A percentile compares a stretch with the other conserved stretches of the same genome.
Evolutionary conservation across 2,888 invertebrate genomes (phyloP).

Genomic region (Harpalus rufipes): DNA sequence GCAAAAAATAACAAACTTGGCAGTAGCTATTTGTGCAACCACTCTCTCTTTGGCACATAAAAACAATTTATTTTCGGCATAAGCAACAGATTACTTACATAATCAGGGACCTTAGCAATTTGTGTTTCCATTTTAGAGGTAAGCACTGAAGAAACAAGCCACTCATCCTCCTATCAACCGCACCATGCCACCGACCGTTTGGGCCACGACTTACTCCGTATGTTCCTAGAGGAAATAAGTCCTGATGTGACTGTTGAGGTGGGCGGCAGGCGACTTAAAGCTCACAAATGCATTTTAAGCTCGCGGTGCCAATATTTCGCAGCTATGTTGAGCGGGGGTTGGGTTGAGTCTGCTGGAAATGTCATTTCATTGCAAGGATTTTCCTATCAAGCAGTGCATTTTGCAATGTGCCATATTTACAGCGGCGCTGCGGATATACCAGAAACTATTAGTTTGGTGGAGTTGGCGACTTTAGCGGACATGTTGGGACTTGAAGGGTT

Average conservation of each 20-base stretch:
- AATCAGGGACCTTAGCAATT: not conserved
- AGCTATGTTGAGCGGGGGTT: conserved; percentile 92
- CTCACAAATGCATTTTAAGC: conserved; percentile 94
- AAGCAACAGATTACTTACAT: no score
- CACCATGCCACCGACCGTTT: conserved; percentile 79
- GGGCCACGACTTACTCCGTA: conserved; percentile 91
- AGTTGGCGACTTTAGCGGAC: conserved; percentile 92
- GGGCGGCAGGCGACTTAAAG: conserved; percentile 89
- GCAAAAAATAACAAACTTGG: no score
- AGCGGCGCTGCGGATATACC: conserved; percentile 95
- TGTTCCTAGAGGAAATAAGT: conserved; percentile 95
- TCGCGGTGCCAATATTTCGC: conserved; percentile 96
- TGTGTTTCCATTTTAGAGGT: conserved; percentile 69
- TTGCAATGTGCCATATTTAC: conserved; percentile 95
- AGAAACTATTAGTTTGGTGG: conserved; percentile 90
- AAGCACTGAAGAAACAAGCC: conserved; percentile 78
- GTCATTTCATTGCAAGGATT: conserved; percentile 92
- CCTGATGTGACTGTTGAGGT: conserved; percentile 93
- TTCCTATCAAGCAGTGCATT: conserved; percentile 91
- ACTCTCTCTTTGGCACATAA: no score
- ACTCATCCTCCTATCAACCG: conserved; percentile 77
- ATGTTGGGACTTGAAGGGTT: conserved; percentile 94
- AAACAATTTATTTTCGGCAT: no score
- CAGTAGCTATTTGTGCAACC: no score
- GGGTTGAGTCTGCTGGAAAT: conserved; percentile 89